These are phyloP conservation scores for Athalia rosae DNA, from an alignment of 2,888 invertebrate genomes.

Conservation along the genomic window DNA sequence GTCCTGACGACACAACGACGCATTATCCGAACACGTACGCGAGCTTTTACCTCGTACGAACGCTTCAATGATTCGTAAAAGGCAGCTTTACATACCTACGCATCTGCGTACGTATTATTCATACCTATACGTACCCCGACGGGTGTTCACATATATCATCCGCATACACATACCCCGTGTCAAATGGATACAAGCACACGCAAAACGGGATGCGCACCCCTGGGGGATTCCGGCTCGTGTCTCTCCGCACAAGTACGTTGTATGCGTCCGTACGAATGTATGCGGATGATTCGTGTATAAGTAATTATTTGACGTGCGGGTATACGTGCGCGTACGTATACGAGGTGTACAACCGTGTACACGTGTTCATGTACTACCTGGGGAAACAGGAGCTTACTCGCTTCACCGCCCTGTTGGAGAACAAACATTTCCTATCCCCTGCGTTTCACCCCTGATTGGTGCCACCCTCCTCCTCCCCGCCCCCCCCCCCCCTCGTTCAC, in stretches of 20 bases:
- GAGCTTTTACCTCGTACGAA: neutral
- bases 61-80: conserved; percentile 33
- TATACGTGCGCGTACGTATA: neutral
- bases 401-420: conserved; percentile 16
- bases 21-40: neutral
- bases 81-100: neutral
- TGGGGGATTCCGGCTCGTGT: too few species aligned
- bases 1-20: neutral
- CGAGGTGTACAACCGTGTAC: neutral
- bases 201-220: too few species aligned
- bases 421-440: conserved; percentile 8
- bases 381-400: conserved; percentile 22
- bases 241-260: too few species aligned
- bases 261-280: neutral
- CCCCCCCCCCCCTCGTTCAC: neutral
- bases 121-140: too few species aligned
- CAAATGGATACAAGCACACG: too few species aligned
- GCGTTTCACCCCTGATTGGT: too few species aligned
- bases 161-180: too few species aligned
- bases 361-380: neutral
- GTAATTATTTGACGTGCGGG: neutral
- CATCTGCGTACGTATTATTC: neutral
- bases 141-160: too few species aligned
- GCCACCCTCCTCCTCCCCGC: neutral
- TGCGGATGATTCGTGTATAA: neutral